Base-by-base conservation (phyloP, 1,140 invertebrate genomes). In the Zaprionus capensis region DNA sequence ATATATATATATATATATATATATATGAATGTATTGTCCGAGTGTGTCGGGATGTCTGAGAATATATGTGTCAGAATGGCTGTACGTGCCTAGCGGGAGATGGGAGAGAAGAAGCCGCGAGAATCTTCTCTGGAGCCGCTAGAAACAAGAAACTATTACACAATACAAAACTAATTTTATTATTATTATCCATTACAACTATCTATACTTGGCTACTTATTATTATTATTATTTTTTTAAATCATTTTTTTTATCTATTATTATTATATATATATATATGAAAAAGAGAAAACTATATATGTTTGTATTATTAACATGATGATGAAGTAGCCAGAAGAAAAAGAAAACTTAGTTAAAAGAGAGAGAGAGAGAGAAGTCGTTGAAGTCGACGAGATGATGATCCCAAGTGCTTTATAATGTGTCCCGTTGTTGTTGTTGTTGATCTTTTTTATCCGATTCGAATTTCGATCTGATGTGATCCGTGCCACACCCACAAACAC, bases 181-280 rank as follows among this genome's bases (percentile, higher is more conserved):
- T 28, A 28, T 58, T 7, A 22, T 24, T 51, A 51, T 51, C 46
- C 20, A 51, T 51, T 51, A 46, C 17, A 68, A 57, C 53, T 58
- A 56, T 55, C 4, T 12, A 24, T 24, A 51, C 46, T 51, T 68
- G 65, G 55, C 65, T 67, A 67, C 53, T 46, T 67, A 67, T 67
- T 66, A 66, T 56, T 67, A 56, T 57, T 38, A 67, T 57, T 67
- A 57, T 67, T 7, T 44, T 67, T 67, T 57, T 67, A 17, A 31
- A 51, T 49, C n/a, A 51, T 67, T 44, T 67, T 67, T 28, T 67
- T 44, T 51, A 28, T 51, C 24, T 59, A 41, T 58, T 58, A 11
- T 56, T 66, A 56, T 57, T 26, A 57, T 57, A 57, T 57, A 58
- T 55, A 44, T 55, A 44, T 46, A 67, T 31, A 46, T 12, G 9